Base-by-base conservation (phyloP, 2,888 invertebrate genomes). In the Tiliacea aurago region DNA sequence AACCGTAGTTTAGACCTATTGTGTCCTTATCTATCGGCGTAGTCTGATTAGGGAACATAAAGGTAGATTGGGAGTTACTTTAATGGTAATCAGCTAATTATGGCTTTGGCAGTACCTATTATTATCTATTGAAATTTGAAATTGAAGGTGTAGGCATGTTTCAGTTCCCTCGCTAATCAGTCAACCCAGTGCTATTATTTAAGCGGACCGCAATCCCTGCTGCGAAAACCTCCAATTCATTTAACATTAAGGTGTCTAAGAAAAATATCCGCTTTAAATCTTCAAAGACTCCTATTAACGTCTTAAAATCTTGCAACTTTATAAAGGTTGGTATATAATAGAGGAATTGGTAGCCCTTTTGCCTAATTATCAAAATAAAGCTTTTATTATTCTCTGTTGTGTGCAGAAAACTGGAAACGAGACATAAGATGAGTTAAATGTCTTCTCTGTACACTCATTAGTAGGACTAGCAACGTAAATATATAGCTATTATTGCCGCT, bases 1-100 rank as follows among this genome's bases (percentile, higher is more conserved):
- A 78, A 85, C 75, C 62, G 56, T 75, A 81, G 72, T 51, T 75
- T 51, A 49, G 64, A 13, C n/a, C 41, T 61, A 63, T 63, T 70
- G 73, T n/a, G n/a, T 15, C 33, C 10, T 33, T 10, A 9, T 15
- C 20, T 33, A 6, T n/a, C 33, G 18, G 10, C 5, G 7, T 65
- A n/a, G 63, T 78, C 76, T 63, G 65, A 68, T 58, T 33, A n/a
- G 47, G 4, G 1, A 2, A 47, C 10, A 4, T 1, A 11, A 47
- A 41, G 28, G 33, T 62, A 37, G 0, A 6, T 33, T 1, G 20
- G 33, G 5, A 49, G 10, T 28, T 18, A 18, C 45, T 75, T 63
- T 37, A 4, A 58, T 41, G 18, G 23, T 73, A 73, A 20, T 59
- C 11, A 33, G 47, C 1, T 43, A 10, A 51, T 43, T 49, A 23